Base-by-base conservation (phyloP, 2,797 vertebrate genomes). In the Anisognathus igniventris region DNA sequence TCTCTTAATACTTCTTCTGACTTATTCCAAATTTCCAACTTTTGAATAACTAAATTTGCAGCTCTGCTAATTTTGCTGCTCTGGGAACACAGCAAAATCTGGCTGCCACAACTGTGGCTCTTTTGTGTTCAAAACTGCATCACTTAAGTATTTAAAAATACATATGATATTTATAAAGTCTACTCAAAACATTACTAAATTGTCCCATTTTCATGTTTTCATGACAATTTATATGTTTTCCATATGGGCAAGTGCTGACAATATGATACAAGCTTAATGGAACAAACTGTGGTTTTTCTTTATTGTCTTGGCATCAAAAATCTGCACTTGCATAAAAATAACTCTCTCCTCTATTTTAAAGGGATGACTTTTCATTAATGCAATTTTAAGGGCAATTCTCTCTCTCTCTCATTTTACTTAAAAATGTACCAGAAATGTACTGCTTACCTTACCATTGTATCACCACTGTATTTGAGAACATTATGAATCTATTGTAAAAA, bases 161-260 rank as follows among this genome's bases (percentile, higher is more conserved):
- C 95, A 96, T 97, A 95, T 95, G 93, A 96, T 96, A 97, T 96
- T 89, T 60, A 67, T 88, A 96, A 96, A 97, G 90, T 53, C 95
- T 97, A 96, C 97, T 96, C 96, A 96, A 97, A 97, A 97, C 94
- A 97, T 96, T 97, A 97, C 96, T 95, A 97, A 97, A 97, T 94
- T 95, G 96, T 96, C 94, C 97, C 96, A 95, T 97, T 97, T 97
- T 97, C 96, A 96, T 97, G 95, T 97, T 97, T 97, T 97, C 97
- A 97, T 93, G 95, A 96, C 94, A 97, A 98, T 98, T 97, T 97
- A 95, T 97, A 97, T 96, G 95, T 97, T 98, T 98, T 98, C 97
- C 97, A 98, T 98, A 98, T 98, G 97, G 97, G 94, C 94, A 97
- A 97, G 93, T 93, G 95, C 95, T 97, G 95, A 98, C 94, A 96